A percentile compares a stretch with the other conserved stretches of the same genome.
Conservation (phyloP, 2,113 vertebrate genomes). For the Labrus mixtus region DNA sequence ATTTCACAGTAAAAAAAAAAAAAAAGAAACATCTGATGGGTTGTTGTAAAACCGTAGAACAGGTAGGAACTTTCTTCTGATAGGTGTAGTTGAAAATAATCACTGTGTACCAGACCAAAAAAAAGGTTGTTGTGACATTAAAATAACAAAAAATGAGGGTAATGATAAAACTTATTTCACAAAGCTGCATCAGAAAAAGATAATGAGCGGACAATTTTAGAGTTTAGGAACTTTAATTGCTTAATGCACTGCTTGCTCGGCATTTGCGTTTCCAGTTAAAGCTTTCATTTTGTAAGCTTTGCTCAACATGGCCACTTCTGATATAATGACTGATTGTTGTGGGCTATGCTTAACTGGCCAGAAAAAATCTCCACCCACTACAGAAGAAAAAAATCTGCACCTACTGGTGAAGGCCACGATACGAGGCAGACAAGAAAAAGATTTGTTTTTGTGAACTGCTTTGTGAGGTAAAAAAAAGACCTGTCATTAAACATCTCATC, state of each 20-base stretch:
- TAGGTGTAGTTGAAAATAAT: conserved; percentile 7
- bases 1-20: no score
- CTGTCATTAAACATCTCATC: neutral
- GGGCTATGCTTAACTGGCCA: neutral
- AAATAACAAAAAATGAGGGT: neutral
- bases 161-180: no score
- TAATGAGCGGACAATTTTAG: no score
- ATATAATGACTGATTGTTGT: neutral
- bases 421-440: no score
- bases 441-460: neutral
- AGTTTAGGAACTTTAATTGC: no score
- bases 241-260: no score
- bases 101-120: neutral
- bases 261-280: no score
- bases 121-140: neutral
- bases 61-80: conserved; percentile 2
- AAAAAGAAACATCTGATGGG: no score
- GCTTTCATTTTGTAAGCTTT: neutral
- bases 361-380: neutral
- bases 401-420: neutral
- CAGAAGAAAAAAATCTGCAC: neutral
- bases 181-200: no score
- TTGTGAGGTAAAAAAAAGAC: neutral
- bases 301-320: neutral
- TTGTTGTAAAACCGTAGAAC: neutral